These are phyloP conservation scores for Trissonchulus sp. DNA, from an alignment of 2,888 invertebrate genomes.

Conservation along the genomic window DNA sequence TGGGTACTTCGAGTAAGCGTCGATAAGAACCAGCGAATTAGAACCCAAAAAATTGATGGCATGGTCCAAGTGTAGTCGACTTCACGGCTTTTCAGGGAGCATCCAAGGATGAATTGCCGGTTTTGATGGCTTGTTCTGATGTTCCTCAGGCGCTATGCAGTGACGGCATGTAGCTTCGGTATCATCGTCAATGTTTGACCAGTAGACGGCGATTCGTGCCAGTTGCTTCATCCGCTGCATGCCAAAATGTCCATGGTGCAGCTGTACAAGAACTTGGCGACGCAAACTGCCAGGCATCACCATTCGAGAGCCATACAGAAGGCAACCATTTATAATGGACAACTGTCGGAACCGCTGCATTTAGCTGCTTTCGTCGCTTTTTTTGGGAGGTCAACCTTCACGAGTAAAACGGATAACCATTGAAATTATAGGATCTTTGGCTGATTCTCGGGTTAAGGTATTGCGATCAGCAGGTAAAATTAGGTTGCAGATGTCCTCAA, in stretches of 20 bases:
- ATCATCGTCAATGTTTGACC: slow-evolving; percentile 20
- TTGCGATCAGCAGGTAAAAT: not conserved
- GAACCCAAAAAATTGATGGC: not conserved
- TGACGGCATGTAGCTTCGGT: not conserved
- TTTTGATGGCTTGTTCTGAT: no score
- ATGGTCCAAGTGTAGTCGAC: slow-evolving; percentile 7
- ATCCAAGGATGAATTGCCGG: slow-evolving; percentile 10
- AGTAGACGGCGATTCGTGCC: slow-evolving; percentile 5
- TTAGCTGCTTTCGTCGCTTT: not conserved
- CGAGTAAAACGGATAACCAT: slow-evolving; percentile 2
- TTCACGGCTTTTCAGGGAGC: slow-evolving; percentile 7
- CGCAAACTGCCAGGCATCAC: no score
- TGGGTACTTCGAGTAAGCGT: not conserved
- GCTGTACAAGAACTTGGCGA: no score
- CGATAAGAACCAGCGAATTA: not conserved
- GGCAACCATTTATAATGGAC: no score
- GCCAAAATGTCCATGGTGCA: no score
- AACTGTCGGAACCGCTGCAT: slow-evolving; percentile 5
- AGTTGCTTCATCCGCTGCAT: no score
- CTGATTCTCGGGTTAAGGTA: not conserved
- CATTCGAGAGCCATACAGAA: no score
- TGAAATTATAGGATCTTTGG: not conserved
- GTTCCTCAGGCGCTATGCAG: slow-evolving; percentile 10
- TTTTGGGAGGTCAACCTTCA: not conserved
- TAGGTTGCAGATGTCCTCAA: not conserved